Conservation (phyloP, 2,888 invertebrate genomes). For the Sphinx pinastri region DNA sequence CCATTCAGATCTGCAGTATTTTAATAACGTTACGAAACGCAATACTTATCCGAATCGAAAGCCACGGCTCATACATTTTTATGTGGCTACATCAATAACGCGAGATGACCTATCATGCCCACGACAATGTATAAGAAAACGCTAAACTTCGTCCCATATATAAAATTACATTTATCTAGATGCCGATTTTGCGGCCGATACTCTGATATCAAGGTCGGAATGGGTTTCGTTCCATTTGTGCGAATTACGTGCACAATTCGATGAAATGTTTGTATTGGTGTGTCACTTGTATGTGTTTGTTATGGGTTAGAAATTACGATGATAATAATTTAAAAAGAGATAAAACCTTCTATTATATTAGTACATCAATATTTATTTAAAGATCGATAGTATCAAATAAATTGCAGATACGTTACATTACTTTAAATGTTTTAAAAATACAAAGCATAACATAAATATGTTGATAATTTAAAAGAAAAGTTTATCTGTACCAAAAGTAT, state of each 20-base stretch:
- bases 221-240: constrained; percentile 10
- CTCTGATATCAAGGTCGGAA: constrained; percentile 22
- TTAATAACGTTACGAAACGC: neutral
- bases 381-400: too few relatives aligned
- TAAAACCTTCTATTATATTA: too few relatives aligned
- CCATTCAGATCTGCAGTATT: constrained; percentile 1
- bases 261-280: neutral
- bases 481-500: too few relatives aligned
- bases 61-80: constrained; percentile 38
- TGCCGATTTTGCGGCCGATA: constrained; percentile 1
- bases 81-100: constrained; percentile 37
- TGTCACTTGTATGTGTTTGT: neutral
- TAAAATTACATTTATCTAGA: constrained; percentile 17
- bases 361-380: too few relatives aligned
- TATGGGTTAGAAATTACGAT: too few relatives aligned
- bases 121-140: constrained; percentile 26
- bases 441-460: too few relatives aligned
- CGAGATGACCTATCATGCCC: constrained; percentile 37
- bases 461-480: too few relatives aligned
- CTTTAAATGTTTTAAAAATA: too few relatives aligned
- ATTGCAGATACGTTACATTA: too few relatives aligned
- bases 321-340: too few relatives aligned
- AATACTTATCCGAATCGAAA: constrained; percentile 14
- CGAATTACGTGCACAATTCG: neutral
- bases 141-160: constrained; percentile 18